Base-by-base conservation (phyloP, 2,797 vertebrate species). In the Rhynchotus rufescens region DNA sequence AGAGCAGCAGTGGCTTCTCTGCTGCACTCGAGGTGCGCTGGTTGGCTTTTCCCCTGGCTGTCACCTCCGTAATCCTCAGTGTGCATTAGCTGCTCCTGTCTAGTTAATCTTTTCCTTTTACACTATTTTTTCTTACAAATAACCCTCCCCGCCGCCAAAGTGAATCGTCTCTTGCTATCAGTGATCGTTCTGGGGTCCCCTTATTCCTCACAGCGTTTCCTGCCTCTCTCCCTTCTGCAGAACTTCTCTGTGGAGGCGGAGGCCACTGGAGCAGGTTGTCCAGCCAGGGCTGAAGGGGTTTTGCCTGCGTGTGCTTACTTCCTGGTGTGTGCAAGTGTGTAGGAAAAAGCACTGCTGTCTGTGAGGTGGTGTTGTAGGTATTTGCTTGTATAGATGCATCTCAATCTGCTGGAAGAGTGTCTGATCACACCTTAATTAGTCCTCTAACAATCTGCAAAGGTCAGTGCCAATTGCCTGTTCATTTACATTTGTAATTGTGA, bases 401-500 rank as follows among this genome's bases (percentile, higher is more conserved):
- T 97, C 97, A 96, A 79, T 97, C 96, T 97, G 93, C 95, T 96
- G 95, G 93, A 97, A 88, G 80, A 92, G 95, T 78, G 84, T 95
- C 95, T 97, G 97, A 97, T 97, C 97, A 88, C 95, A 95, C 97
- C 96, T 97, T 97, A 97, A 97, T 98, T 97, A 98, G 97, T 97
- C 97, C 97, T 98, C 97, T 97, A 97, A 97, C 97, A 97, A 97
- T 97, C 97, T 97, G 71, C 97, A 97, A 97, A 98, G 97, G 97
- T 98, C 97, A 97, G 97, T 92, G 97, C 97, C 97, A 97, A 97
- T 97, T 97, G 95, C 95, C 92, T 97, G 95, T 94, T 97, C 95
- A 96, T 97, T 98, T 98, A 93, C 97, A 97, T 98, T 96, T 96
- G 96, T 97, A 97, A 97, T 97, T 97, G 96, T 93, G 93, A 83